Base-by-base conservation (phyloP, 1,140 invertebrate genomes). In the Temnothorax nylanderi region DNA sequence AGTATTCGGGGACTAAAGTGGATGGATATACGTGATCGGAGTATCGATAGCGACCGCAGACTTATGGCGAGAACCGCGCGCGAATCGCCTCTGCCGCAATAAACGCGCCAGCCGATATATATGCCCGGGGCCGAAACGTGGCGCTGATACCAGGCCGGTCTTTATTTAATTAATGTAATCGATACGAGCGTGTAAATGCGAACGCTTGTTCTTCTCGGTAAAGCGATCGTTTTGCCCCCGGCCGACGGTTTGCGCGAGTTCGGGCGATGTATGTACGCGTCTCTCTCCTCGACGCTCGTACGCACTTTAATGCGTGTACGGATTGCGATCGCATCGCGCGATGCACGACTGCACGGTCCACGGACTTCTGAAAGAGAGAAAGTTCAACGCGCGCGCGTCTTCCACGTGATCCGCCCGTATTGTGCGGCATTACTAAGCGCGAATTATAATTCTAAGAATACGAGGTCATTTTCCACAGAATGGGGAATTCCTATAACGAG, bases 141-240 rank as follows among this genome's bases (percentile, higher is more conserved):
- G 85, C 65, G 58, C 89, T 62, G 81, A 90, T 90, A 88, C 86
- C 80, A 21, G 58, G 7, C 64, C 56, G 34, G 87, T 87, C 87
- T 90, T 91, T 89, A 88, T 91, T 91, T 91, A 91, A 91, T 91
- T 91, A 91, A 91, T 90, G 91, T 85, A 87, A 91, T 84, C 86
- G 91, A 90, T 91, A 91, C 49, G 49, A 32, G 51, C 82, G 87
- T 90, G 89, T 90, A 86, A 90, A 90, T 78, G 86, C 86, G 60
- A 87, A 60, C 26, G 77, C 88, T 26, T 58, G 71, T 65, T 54
- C 51, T 71, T 84, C 72, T 78, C 72, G 34, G 54, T 18, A 26
- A 54, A 78, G 49, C 87, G 87, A 78, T 89, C 88, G 64, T 86
- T 26, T 78, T 47, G 82, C 64, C 11, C 72, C 44, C 41, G 87